These are phyloP conservation scores for Rhyzopertha dominica DNA, from an alignment of 1,140 invertebrate species.

Conservation along the genomic window DNA sequence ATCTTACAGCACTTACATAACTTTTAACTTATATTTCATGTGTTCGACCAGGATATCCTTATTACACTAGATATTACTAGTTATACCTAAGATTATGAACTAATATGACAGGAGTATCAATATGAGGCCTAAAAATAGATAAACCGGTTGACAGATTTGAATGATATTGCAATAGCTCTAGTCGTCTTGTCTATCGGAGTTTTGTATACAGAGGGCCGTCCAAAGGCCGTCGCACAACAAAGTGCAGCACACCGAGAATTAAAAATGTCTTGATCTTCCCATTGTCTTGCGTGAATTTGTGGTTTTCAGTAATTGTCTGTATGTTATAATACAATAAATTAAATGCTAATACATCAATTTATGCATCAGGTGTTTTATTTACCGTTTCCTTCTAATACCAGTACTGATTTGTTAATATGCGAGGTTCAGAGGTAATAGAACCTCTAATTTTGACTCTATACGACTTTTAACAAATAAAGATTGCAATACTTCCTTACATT, in stretches of 20 bases:
- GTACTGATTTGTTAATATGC: too few relatives aligned
- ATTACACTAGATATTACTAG: conserved; percentile 5
- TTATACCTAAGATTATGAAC: conserved; percentile 2
- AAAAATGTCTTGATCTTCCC: conserved; percentile 40
- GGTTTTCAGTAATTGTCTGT: conserved; percentile 26
- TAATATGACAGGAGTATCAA: conserved; percentile 11
- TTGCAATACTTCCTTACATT: too few relatives aligned
- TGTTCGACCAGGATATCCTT: conserved; percentile 8
- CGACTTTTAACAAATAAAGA: too few relatives aligned
- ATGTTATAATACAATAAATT: conserved; percentile 19
- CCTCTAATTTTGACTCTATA: too few relatives aligned
- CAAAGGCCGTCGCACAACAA: conserved; percentile 26
- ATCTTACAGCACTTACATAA: conserved; percentile 17
- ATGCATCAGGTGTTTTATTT: too few relatives aligned
- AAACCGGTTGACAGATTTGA: neutral
- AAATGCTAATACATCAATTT: conserved; percentile 23
- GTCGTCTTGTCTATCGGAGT: conserved; percentile 20
- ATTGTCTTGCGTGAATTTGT: conserved; percentile 34
- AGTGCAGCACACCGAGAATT: conserved; percentile 27
- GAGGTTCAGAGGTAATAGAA: too few relatives aligned
- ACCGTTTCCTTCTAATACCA: too few relatives aligned
- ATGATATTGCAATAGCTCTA: conserved; percentile 28
- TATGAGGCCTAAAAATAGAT: conserved; percentile 30
- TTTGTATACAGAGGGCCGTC: conserved; percentile 25
- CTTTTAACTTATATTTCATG: conserved; percentile 8